Conservation (phyloP, 2,797 vertebrate genomes). For the Gadopsis bispinosus region DNA sequence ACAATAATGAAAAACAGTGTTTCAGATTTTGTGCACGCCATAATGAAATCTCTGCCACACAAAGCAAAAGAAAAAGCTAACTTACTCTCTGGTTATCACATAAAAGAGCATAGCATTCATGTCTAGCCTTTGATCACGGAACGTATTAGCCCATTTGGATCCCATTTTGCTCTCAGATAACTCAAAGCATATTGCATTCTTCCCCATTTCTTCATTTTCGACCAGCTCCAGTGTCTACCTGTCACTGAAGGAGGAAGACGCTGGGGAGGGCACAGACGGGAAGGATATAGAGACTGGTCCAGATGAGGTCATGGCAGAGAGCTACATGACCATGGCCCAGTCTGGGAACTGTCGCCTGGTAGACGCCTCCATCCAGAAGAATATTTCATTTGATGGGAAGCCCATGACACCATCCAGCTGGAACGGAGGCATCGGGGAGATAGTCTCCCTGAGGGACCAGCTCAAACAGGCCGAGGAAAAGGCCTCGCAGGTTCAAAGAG, state of each 20-base stretch:
- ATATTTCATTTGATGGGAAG: conserved; percentile 87
- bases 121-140: not conserved
- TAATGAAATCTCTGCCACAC: conserved; percentile 11
- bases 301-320: conserved; percentile 73
- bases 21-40: not conserved
- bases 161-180: not conserved
- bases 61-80: not conserved
- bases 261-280: conserved; percentile 57
- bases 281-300: conserved; percentile 58
- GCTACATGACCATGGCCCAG: conserved; percentile 80
- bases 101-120: conserved; percentile 7
- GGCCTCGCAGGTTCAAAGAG: conserved; percentile 82
- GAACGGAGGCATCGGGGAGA: conserved; percentile 84
- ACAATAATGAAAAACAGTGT: not conserved
- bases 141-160: not conserved
- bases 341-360: conserved; percentile 79
- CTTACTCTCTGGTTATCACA: conserved; percentile 3
- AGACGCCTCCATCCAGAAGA: conserved; percentile 87
- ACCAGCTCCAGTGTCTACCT: conserved; percentile 81
- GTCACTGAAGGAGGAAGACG: conserved; percentile 82
- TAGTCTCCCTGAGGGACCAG: conserved; percentile 85
- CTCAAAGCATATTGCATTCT: not conserved
- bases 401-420: conserved; percentile 78
- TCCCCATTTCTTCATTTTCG: not conserved
- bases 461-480: conserved; percentile 87